Evolutionary conservation across 2,888 invertebrate genomes (phyloP).

Genomic region (Sarcophaga rosellei): DNA sequence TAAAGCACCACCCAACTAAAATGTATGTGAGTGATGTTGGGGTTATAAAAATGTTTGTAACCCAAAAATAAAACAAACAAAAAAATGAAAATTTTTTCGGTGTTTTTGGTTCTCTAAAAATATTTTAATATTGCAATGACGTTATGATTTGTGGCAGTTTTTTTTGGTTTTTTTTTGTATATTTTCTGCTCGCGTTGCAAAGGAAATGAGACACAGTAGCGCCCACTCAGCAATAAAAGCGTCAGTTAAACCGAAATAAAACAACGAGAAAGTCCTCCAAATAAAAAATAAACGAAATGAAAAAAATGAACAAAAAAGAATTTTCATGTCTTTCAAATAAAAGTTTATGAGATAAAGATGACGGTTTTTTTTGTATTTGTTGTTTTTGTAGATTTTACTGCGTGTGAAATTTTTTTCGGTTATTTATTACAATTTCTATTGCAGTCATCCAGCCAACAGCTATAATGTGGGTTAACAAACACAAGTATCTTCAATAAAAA

Average conservation of each 20-base stretch:
- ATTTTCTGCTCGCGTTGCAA: conserved; percentile 10
- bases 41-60: conserved; percentile 39
- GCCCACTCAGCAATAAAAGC: conserved; percentile 56
- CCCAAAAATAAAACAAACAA: conserved; percentile 28
- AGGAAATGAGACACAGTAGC: conserved; percentile 54
- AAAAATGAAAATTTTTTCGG: background rate
- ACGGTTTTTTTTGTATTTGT: background rate
- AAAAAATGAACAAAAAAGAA: background rate
- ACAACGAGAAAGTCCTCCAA: conserved; percentile 28
- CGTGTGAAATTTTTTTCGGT: conserved; percentile 10
- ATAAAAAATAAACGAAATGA: background rate
- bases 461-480: conserved; percentile 21
- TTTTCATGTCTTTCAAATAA: conserved; percentile 46
- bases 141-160: conserved; percentile 64
- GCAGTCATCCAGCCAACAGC: conserved; percentile 14
- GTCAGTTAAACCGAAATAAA: conserved; percentile 17
- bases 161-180: conserved; percentile 19
- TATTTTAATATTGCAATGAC: conserved; percentile 58
- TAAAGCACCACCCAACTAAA: conserved; percentile 20
- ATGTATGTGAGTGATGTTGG: conserved; percentile 37
- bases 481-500: conserved; percentile 2
- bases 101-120: conserved; percentile 20
- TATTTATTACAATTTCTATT: conserved; percentile 30
- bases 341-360: conserved; percentile 46
- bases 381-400: conserved; percentile 11